phyloP scores from a whole-genome alignment of 2,797 vertebrate species.

The Pempheris klunzingeri region DNA sequence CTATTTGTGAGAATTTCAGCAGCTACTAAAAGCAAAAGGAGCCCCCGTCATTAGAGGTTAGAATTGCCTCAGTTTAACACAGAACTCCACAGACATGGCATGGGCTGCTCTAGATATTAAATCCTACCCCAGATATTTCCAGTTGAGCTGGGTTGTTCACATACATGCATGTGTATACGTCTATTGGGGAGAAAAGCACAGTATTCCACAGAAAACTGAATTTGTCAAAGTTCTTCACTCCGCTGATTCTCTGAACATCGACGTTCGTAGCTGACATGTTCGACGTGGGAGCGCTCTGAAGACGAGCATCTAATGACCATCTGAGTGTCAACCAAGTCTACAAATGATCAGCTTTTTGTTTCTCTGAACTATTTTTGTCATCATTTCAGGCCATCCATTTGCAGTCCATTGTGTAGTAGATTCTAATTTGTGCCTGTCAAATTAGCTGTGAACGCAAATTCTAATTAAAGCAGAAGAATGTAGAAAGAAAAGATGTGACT shows the following conservation, averaged over 20 bases:
- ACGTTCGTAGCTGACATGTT: constrained; percentile 54
- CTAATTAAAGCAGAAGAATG: constrained; percentile 53
- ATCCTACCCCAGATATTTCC: constrained; percentile 39
- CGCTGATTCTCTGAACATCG: constrained; percentile 65
- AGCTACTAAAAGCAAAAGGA: constrained; percentile 53
- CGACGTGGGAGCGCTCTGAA: constrained; percentile 39
- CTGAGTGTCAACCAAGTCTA: constrained; percentile 43
- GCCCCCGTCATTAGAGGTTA: constrained; percentile 63
- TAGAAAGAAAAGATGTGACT: constrained; percentile 25
- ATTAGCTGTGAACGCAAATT: constrained; percentile 45
- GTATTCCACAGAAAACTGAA: constrained; percentile 60
- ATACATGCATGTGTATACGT: constrained; percentile 20
- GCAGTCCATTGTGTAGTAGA: constrained; percentile 37
- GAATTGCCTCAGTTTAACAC: constrained; percentile 67
- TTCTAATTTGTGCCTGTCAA: constrained; percentile 53
- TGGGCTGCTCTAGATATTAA: constrained; percentile 58
- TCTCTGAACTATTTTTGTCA: constrained; percentile 22
- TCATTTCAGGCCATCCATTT: constrained; percentile 32
- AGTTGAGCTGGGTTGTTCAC: constrained; percentile 12
- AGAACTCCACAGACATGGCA: constrained; percentile 51
- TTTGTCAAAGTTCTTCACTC: constrained; percentile 65
- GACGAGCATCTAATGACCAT: constrained; percentile 60
- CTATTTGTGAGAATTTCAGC: constrained; percentile 66
- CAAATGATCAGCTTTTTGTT: constrained; percentile 39
- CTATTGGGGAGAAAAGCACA: too few relatives aligned